Base-by-base conservation (phyloP, 1,140 invertebrate species). In the Papilio xuthus region DNA sequence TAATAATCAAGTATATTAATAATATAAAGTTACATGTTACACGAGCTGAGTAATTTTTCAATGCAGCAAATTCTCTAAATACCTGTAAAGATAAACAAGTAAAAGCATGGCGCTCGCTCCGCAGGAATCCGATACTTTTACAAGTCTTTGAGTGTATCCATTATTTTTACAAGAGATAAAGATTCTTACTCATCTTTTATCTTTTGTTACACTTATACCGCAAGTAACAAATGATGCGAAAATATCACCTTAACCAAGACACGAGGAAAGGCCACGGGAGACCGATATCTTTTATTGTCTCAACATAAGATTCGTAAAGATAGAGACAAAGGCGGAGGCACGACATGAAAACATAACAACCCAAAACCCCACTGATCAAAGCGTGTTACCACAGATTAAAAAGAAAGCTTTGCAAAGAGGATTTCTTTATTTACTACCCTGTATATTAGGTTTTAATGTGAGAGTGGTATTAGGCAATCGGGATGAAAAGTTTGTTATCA, bases 111-210 rank as follows among this genome's bases (percentile, higher is more conserved):
- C 26, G 26, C 26, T 67, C 26, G 60, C 60, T 67, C 60, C 26
- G 12, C 26, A 28, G 60, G 60, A 28, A 67, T 67, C 26, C 60
- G 60, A 67, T 67, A 67, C 60, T 13, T 67, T 67, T 67, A 67
- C 60, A 67, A 67, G 28, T 32, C 26, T 67, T 28, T 28, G 32
- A 67, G 26, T 67, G 26, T 67, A 67, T 60, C 20, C 56, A 60
- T 60, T 60, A 60, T 67, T 67, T 60, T 67, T 67, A 67, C 60
- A 67, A 60, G 26, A 67, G 12, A 67, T 32, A 67, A 67, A 67
- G 13, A 67, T 26, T n/a, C n/a, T n/a, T n/a, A n/a, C n/a, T n/a
- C 20, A 13, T 63, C 56, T 63, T 63, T 63, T 63, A 32, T 67
- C 60, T 67, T 32, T 28, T 15, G 60, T 67, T 32, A 32, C 60